These are phyloP conservation scores for Atethmia centrago DNA, from an alignment of 2,888 invertebrate species.

Conservation along the genomic window DNA sequence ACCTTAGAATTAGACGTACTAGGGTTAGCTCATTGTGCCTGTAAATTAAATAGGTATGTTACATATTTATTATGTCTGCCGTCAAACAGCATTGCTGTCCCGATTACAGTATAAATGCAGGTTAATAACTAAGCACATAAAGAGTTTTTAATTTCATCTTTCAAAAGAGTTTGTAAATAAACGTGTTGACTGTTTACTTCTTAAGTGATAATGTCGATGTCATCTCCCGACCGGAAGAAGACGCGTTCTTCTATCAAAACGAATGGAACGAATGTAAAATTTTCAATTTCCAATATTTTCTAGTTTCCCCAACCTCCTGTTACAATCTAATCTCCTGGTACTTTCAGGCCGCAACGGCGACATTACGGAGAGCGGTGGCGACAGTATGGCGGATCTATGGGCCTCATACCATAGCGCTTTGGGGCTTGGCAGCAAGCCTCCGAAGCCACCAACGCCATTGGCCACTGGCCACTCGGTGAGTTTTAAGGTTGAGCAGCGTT, in stretches of 20 bases:
- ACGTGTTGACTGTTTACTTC: background rate
- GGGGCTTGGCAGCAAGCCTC: slow-evolving; percentile 91
- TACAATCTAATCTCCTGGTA: slow-evolving; percentile 68
- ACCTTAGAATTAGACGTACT: slow-evolving; percentile 9
- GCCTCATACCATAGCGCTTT: slow-evolving; percentile 95
- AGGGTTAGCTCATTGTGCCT: background rate
- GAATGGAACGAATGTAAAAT: slow-evolving; percentile 7
- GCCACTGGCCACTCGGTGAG: slow-evolving; percentile 93
- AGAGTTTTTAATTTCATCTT: too few relatives aligned
- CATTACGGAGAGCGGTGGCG: slow-evolving; percentile 91
- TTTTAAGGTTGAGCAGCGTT: slow-evolving; percentile 90
- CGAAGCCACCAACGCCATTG: slow-evolving; percentile 88
- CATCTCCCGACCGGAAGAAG: background rate
- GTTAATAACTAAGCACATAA: background rate
- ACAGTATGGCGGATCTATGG: slow-evolving; percentile 96
- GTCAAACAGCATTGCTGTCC: background rate
- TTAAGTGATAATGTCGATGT: background rate
- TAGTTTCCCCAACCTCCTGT: slow-evolving; percentile 33
- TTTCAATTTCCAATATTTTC: slow-evolving; percentile 16
- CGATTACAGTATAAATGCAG: background rate
- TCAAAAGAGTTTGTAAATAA: background rate
- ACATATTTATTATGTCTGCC: background rate
- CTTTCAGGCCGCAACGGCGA: slow-evolving; percentile 91
- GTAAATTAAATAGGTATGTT: background rate
- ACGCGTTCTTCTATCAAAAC: background rate